A percentile compares a stretch with the other conserved stretches of the same genome.
phyloP scores from a whole-genome alignment of 2,113 vertebrate species.

The Lichenostomus cassidix region DNA sequence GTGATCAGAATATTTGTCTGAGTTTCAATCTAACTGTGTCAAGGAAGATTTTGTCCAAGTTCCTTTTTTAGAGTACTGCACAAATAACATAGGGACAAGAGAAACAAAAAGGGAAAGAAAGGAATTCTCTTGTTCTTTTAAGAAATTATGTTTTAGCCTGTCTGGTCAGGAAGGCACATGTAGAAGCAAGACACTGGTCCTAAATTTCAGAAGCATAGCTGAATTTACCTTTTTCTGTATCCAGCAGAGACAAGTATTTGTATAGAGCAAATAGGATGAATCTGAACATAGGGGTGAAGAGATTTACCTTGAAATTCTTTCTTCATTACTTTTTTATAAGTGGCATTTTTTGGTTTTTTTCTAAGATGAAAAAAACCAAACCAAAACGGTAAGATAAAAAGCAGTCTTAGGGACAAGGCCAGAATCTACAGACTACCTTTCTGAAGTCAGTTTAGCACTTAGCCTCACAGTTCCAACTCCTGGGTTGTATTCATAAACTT shows the following conservation, averaged over 20 bases:
- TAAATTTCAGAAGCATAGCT: not conserved
- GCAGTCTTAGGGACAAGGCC: not conserved
- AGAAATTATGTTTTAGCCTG: not conserved
- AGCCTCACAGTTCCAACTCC: not conserved
- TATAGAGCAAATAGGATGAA: not conserved
- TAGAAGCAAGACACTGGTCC: not conserved
- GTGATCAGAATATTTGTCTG: not conserved
- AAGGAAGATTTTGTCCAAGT: not conserved
- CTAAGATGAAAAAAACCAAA: not conserved
- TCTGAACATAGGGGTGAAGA: not conserved
- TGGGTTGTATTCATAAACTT: not conserved
- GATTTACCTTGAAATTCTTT: not conserved
- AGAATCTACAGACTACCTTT: not conserved
- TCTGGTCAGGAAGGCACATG: not conserved
- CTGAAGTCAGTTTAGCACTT: not conserved
- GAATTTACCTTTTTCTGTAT: not conserved
- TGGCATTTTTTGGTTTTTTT: not conserved
- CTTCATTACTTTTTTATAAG: not conserved
- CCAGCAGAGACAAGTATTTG: not conserved
- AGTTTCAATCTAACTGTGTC: not conserved
- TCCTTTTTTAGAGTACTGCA: not conserved
- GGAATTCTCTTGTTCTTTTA: not conserved
- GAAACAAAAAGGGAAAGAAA: not conserved
- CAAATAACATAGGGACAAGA: not conserved
- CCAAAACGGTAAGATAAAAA: not conserved